phyloP scores from a whole-genome alignment of 2,888 invertebrate species.

The Ichneumoninae sp. region DNA sequence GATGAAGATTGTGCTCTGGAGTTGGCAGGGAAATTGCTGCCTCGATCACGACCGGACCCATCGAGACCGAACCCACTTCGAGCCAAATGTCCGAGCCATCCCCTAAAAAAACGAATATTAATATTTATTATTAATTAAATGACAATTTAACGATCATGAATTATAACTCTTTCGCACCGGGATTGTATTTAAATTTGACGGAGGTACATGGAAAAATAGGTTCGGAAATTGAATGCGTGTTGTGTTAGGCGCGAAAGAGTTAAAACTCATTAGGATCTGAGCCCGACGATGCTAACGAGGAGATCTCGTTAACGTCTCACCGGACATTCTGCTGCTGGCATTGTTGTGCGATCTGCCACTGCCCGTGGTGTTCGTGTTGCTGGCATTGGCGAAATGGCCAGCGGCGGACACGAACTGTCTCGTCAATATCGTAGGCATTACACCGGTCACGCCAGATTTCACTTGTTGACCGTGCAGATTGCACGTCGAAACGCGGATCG shows the following conservation, averaged over 20 bases:
- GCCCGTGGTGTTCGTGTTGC: slow-evolving; percentile 89
- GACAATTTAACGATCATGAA: not conserved
- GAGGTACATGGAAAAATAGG: no score
- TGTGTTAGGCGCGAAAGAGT: not conserved
- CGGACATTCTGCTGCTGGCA: slow-evolving; percentile 84
- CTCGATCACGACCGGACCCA: slow-evolving; percentile 96
- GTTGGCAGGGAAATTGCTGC: slow-evolving; percentile 93
- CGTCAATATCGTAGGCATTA: slow-evolving; percentile 91
- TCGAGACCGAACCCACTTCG: slow-evolving; percentile 95
- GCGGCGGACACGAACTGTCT: slow-evolving; percentile 89
- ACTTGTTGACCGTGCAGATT: slow-evolving; percentile 98
- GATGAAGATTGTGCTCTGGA: slow-evolving; percentile 91
- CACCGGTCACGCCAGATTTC: slow-evolving; percentile 94
- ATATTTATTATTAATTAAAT: not conserved
- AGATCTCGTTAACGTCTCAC: slow-evolving; percentile 64
- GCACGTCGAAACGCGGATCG: slow-evolving; percentile 94
- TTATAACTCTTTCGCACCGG: not conserved
- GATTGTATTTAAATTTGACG: not conserved
- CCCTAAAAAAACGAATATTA: slow-evolving; percentile 68
- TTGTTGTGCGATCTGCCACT: slow-evolving; percentile 87
- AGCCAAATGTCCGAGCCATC: slow-evolving; percentile 92
- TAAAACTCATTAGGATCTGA: not conserved
- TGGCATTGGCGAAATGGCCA: slow-evolving; percentile 85
- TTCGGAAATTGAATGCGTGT: not conserved
- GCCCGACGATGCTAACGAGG: slow-evolving; percentile 1